These are phyloP conservation scores for Nycticryphes semicollaris DNA, from an alignment of 2,113 vertebrate species.

Conservation along the genomic window DNA sequence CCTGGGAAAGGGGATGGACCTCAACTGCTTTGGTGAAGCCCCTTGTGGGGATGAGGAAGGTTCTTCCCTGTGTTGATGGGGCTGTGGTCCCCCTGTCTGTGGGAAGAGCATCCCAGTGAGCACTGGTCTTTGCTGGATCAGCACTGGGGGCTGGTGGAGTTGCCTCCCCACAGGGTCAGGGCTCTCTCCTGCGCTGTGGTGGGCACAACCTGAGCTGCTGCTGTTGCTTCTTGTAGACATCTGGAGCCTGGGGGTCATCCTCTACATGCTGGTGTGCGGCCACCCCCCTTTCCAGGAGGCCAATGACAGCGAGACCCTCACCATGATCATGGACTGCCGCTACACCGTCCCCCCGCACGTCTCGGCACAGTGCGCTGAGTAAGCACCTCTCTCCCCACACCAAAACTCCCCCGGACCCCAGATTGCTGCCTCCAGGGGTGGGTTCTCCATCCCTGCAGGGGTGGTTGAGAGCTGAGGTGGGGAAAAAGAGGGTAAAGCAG, in stretches of 20 bases:
- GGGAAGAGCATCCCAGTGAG: not conserved
- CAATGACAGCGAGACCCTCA: conserved; percentile 91
- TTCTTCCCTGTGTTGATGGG: not conserved
- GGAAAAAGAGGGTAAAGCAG: not conserved
- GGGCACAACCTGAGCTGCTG: not conserved
- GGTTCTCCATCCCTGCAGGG: not conserved
- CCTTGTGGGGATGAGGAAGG: not conserved
- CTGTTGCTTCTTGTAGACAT: conserved; percentile 77
- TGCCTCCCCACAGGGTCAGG: fast-evolving
- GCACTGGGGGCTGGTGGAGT: not conserved
- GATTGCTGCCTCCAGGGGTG: fast-evolving
- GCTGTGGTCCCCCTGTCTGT: fast-evolving
- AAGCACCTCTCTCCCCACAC: not conserved
- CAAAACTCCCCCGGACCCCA: fast-evolving
- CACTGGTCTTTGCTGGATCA: not conserved
- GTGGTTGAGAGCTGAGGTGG: not conserved
- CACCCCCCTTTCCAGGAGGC: conserved; percentile 89
- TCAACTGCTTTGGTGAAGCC: not conserved
- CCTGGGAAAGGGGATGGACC: not conserved
- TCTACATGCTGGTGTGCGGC: conserved; percentile 90
- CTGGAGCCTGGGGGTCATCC: conserved; percentile 90
- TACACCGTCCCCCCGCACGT: conserved; percentile 80
- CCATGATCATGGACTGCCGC: conserved; percentile 91
- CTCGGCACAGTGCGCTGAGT: conserved; percentile 83
- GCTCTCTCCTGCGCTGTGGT: not conserved